Conservation (phyloP, 1,140 invertebrate species). For the Heliconius eleuchia region DNA sequence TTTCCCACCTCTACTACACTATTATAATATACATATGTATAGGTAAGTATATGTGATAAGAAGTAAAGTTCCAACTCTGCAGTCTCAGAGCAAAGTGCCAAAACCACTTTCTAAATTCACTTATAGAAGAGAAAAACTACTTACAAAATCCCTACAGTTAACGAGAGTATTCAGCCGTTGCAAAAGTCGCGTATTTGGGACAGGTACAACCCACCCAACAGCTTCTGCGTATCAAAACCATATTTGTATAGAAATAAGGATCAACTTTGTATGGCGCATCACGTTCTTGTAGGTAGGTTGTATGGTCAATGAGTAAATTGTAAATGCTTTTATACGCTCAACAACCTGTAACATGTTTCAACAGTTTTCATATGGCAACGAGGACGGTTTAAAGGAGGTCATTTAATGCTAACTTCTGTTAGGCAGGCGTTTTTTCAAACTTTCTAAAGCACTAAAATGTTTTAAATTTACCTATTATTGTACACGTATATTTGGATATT, state of each 20-base stretch:
- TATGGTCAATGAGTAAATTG: slow-evolving; percentile 36
- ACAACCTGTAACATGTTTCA: slow-evolving; percentile 38
- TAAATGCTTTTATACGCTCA: slow-evolving; percentile 41
- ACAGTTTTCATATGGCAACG: slow-evolving; percentile 35
- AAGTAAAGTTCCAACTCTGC: slow-evolving; percentile 27
- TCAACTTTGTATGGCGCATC: background rate
- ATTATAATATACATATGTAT: background rate
- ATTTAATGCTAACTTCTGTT: slow-evolving; percentile 8
- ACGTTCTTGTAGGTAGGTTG: background rate
- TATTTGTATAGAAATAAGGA: background rate
- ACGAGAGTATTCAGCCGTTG: slow-evolving; percentile 41
- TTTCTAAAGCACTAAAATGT: slow-evolving; percentile 12
- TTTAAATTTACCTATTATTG: background rate
- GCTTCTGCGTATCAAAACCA: background rate
- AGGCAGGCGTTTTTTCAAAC: slow-evolving; percentile 14
- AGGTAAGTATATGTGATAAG: background rate
- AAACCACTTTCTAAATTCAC: slow-evolving; percentile 43
- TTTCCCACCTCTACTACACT: no score
- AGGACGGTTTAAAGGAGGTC: slow-evolving; percentile 14
- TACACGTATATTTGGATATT: background rate
- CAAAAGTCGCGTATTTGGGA: slow-evolving; percentile 40
- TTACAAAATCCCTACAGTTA: slow-evolving; percentile 41
- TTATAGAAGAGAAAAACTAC: slow-evolving; percentile 42
- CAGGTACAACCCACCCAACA: slow-evolving; percentile 17
- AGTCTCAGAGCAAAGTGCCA: slow-evolving; percentile 34